A percentile compares a stretch with the other conserved stretches of the same genome.
Conservation (phyloP, 2,797 vertebrate species). For the Arctocebus calabarensis region DNA sequence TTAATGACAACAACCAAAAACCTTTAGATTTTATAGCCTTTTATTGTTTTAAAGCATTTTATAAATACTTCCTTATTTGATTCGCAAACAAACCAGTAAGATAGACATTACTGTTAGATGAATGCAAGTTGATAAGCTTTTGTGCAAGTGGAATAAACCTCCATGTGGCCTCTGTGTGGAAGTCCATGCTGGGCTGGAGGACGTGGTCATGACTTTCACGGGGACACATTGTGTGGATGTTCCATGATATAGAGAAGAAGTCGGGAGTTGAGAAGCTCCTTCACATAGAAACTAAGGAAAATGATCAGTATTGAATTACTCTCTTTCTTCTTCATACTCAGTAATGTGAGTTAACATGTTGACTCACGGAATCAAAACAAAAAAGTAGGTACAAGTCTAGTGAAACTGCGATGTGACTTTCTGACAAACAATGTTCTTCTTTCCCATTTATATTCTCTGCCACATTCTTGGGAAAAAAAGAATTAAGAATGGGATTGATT, state of each 20-base stretch:
- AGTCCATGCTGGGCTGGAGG: not conserved
- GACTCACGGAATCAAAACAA: not conserved
- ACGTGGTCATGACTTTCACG: not conserved
- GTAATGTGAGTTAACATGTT: not conserved
- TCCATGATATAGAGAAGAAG: not conserved
- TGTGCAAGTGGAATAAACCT: not conserved
- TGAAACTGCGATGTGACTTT: not conserved
- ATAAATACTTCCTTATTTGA: not conserved
- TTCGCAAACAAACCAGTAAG: not conserved
- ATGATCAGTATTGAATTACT: not conserved
- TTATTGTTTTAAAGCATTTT: not conserved
- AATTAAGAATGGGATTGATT: not conserved
- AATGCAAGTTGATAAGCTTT: not conserved
- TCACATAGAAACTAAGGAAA: not conserved
- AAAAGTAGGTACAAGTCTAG: not conserved
- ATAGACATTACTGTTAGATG: not conserved
- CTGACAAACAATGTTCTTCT: not conserved
- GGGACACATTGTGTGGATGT: not conserved
- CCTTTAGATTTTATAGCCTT: not conserved
- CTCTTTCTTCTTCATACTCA: not conserved
- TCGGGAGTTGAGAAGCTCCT: not conserved
- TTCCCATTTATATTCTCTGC: not conserved
- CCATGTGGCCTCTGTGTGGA: not conserved
- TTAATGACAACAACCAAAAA: not conserved
- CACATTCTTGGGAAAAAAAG: not conserved